Evolutionary conservation across 2,113 vertebrate species (phyloP).

Genomic region (Poeciliopsis turrubarensis): DNA sequence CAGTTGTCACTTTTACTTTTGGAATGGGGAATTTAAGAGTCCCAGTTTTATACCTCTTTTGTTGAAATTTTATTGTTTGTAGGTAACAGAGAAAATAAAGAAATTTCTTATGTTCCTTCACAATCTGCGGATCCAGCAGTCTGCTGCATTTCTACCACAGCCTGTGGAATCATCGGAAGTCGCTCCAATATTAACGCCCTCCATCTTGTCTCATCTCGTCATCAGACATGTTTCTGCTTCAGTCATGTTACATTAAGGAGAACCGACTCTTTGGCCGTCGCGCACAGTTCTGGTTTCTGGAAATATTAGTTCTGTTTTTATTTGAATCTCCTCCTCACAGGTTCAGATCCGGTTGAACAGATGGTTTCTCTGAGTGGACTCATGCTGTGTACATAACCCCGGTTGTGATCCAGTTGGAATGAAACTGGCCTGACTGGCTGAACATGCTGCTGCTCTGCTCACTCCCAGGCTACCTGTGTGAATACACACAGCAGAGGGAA

Average conservation of each 20-base stretch:
- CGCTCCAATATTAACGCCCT: not conserved
- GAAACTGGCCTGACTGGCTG: not conserved
- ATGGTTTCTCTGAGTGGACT: slow-evolving; percentile 1
- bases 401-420: not conserved
- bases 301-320: not conserved
- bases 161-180: no score
- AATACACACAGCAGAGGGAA: no score
- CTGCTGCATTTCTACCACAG: no score
- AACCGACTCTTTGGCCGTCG: not conserved
- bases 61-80: no score
- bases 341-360: not conserved
- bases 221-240: not conserved
- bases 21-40: no score
- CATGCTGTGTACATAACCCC: not conserved
- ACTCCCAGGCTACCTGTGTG: not conserved
- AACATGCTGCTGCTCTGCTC: not conserved
- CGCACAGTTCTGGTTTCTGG: not conserved
- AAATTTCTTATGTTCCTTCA: no score
- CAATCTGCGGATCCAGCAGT: not conserved
- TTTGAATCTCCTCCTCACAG: not conserved
- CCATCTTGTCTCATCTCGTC: not conserved
- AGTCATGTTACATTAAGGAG: not conserved
- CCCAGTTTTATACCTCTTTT: no score
- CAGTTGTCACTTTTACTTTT: no score
- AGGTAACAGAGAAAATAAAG: no score